A percentile compares a stretch with the other conserved stretches of the same genome.
Evolutionary conservation across 2,113 vertebrate species (phyloP).

Genomic region (Struthidea cinerea): DNA sequence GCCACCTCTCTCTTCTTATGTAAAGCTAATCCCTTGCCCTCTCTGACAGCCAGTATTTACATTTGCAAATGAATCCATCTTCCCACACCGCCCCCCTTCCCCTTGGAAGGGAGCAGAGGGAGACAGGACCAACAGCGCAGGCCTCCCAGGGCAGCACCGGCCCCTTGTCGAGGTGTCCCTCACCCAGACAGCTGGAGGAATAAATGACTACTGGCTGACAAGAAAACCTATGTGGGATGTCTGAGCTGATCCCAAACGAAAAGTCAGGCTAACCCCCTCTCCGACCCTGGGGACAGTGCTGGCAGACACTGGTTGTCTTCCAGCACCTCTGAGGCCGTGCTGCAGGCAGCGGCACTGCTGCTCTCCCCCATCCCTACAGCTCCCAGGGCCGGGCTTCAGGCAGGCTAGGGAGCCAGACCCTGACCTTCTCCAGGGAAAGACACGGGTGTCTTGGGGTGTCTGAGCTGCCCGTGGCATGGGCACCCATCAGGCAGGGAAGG

Average conservation of each 20-base stretch:
- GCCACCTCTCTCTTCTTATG: conserved; percentile 24
- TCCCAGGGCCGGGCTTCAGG: fast-evolving
- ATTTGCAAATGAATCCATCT: conserved; percentile 53
- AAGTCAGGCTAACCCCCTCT: not conserved
- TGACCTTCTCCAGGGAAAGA: fast-evolving
- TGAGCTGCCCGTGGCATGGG: fast-evolving
- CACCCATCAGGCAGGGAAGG: fast-evolving
- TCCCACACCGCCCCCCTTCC: not conserved
- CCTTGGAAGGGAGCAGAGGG: not conserved
- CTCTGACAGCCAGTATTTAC: conserved; percentile 27
- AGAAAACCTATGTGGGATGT: not conserved
- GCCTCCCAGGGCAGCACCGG: not conserved
- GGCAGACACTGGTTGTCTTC: not conserved
- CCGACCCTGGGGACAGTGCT: not conserved
- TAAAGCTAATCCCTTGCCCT: conserved; percentile 44
- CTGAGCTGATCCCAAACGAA: not conserved
- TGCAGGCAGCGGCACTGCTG: not conserved
- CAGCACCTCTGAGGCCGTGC: not conserved
- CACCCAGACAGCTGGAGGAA: not conserved
- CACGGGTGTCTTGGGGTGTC: fast-evolving
- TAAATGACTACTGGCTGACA: not conserved
- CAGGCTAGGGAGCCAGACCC: not conserved
- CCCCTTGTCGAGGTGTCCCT: not conserved
- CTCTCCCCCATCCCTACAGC: not conserved
- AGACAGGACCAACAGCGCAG: not conserved